Base-by-base conservation (phyloP, 2,113 vertebrate species). In the Mirounga angustirostris region DNA sequence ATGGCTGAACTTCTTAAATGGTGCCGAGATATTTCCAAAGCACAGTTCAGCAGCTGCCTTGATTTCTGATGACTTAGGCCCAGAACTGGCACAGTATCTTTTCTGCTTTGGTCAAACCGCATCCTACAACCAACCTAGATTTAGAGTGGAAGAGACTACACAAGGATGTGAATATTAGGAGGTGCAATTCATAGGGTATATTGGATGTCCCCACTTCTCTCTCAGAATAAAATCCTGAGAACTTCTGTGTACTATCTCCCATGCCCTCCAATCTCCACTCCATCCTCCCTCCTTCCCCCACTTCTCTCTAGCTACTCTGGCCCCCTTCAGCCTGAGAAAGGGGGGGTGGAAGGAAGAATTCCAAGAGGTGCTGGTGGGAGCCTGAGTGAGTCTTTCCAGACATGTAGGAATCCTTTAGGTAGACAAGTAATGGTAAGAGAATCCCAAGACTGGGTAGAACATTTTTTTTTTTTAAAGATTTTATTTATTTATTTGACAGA, bases 241-340 rank as follows among this genome's bases (percentile, higher is more conserved):
- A 19, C 11, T 10, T 86, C 61, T 87, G n/a, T 63, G n/a, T 82
- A 59, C 21, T 69, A 33, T 1, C 46, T 61, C n/a, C 6, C 9
- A 26, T 1, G 69, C 19, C 40, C 40, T 61, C 83, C 43, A 5
- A 58, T 50, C 36, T 82, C 74, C 40, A 4, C 65, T 74, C 28
- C 3, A 5, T 1, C 13, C 33, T 54, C 6, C 9, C 7, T 54
- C 15, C 15, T 5, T 74, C 9, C n/a, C 12, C 26, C 9, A 24
- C 19, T 54, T 21, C 73, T 59, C 59, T 78, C 71, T 9, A 40
- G 12, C 28, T 26, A 1, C 28, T 7, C 33, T 65, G 74, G 16
- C 30, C 24, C 11, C 67, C 15, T 36, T 71, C 26, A 87, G 36
- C 63, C 50, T 82, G 54, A 74, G 28, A 92, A 33, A 86, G 21